Evolutionary conservation across 2,888 invertebrate species (phyloP).

Genomic region (Halictus ligatus): DNA sequence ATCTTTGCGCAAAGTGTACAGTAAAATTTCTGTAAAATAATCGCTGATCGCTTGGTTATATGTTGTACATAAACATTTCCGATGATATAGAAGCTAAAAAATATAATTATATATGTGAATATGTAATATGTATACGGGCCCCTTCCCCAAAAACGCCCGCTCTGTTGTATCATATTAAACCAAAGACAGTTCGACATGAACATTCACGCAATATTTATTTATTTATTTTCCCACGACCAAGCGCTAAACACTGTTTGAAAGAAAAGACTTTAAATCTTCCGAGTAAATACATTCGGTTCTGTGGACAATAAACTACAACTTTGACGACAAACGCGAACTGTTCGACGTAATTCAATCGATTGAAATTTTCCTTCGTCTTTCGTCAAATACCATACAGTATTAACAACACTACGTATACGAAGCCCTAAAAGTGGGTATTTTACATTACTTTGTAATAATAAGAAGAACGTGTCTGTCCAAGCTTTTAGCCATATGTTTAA

Average conservation of each 20-base stretch:
- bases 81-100: constrained; percentile 70
- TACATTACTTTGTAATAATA: no score
- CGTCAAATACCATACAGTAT: no score
- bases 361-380: no score
- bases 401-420: no score
- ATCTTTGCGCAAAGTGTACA: constrained; percentile 28
- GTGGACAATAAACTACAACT: background rate
- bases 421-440: no score
- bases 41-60: constrained; percentile 62
- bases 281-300: no score
- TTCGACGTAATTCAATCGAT: no score
- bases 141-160: constrained; percentile 52
- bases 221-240: background rate
- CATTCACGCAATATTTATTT: constrained; percentile 47
- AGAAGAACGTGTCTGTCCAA: no score
- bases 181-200: constrained; percentile 81
- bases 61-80: constrained; percentile 75
- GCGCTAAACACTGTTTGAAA: background rate
- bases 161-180: constrained; percentile 83
- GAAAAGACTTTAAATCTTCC: no score
- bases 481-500: no score
- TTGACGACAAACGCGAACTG: background rate
- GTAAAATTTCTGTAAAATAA: constrained; percentile 50
- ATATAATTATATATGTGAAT: constrained; percentile 70
- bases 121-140: constrained; percentile 66